Base-by-base conservation (phyloP, 2,888 invertebrate species). In the Drosophila rubida region DNA sequence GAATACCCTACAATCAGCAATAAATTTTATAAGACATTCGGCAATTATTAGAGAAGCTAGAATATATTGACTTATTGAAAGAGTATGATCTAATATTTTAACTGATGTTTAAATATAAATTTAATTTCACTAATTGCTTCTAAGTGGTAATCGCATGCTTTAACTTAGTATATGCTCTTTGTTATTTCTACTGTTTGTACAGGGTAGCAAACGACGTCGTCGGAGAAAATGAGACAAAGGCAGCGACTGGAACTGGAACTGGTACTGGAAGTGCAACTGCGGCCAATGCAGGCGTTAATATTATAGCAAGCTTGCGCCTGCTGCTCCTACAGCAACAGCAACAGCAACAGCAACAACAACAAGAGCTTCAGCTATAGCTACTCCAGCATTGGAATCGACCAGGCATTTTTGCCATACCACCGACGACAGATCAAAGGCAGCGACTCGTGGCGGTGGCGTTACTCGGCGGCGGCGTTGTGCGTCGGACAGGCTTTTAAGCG, bases 401-500 rank as follows among this genome's bases (percentile, higher is more conserved):
- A 57, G 55, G 69, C 79, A 83, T 74, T 89, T 87, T 81, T 87
- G 83, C 85, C 82, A 87, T 85, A 78, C 84, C 83, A 78, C 30
- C 60, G 68, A 74, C 58, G 53, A 74, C 65, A 86, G 66, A 86
- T 87, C 84, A 87, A 87, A 84, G 83, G 80, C 69, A 75, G 83
- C 87, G 87, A 65, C 83, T 65, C 41, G 48, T 59, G 83, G 83
- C 72, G 82, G 88, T 87, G 87, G 87, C 87, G 87, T 87, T 87
- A 88, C 79, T 77, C 71, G 60, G 49, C 50, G 19, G 49, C 69
- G 58, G 69, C 67, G 66, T 80, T 75, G 78, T 77, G 80, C 73
- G 80, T 71, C 64, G 89, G 88, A 88, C 90, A 91, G 91, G 91
- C 91, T 91, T 91, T 91, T 91, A 91, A 90, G 89, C 87, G 90